A percentile compares a stretch with the other conserved stretches of the same genome.
These are phyloP conservation scores for Arctopsyche grandis DNA, from an alignment of 1,140 invertebrate species.

Conservation along the genomic window DNA sequence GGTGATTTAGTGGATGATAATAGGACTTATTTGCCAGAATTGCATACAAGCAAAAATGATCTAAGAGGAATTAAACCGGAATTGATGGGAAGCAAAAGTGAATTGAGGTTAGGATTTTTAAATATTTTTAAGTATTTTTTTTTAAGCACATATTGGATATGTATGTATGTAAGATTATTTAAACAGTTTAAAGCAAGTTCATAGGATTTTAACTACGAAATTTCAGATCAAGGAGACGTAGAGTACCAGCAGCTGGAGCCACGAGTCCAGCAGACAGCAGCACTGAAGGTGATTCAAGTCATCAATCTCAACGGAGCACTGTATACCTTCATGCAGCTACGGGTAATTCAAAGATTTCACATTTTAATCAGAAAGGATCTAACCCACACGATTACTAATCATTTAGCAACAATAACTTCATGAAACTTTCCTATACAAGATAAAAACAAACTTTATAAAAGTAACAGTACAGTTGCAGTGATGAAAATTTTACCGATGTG, in stretches of 20 bases:
- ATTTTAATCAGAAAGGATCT: neutral
- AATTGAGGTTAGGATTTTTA: slow-evolving; percentile 47
- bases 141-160: neutral
- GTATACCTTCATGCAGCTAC: slow-evolving; percentile 84
- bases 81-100: slow-evolving; percentile 57
- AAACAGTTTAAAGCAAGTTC: neutral
- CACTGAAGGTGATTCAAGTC: slow-evolving; percentile 82
- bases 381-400: no score
- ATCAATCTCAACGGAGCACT: slow-evolving; percentile 80
- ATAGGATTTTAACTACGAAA: neutral
- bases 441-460: neutral
- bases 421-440: neutral
- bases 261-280: slow-evolving; percentile 69
- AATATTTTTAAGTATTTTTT: neutral
- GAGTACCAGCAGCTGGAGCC: slow-evolving; percentile 58
- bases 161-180: neutral
- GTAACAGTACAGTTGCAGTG: no score
- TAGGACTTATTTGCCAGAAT: slow-evolving; percentile 60
- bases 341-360: slow-evolving; percentile 61
- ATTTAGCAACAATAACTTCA: neutral
- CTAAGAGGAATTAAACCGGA: slow-evolving; percentile 57
- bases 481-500: no score
- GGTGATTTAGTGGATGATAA: slow-evolving; percentile 55
- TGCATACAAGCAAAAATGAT: slow-evolving; percentile 61
- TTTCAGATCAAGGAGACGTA: slow-evolving; percentile 54